Evolutionary conservation across 2,888 invertebrate genomes (phyloP).

Genomic region (Allacma fusca): DNA sequence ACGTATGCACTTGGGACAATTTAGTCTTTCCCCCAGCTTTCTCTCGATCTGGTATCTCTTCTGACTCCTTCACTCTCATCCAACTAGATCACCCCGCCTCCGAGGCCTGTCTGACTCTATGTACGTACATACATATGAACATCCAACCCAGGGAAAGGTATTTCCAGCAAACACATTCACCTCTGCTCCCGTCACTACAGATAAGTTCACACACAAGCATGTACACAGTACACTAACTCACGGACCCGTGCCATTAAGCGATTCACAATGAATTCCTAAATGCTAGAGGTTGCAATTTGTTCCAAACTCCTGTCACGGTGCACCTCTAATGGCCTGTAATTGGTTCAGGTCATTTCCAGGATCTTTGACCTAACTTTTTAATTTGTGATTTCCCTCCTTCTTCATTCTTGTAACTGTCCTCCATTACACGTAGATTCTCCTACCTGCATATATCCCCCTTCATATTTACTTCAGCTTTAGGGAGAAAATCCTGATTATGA

Average conservation of each 20-base stretch:
- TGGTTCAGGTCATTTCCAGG: conserved; percentile 18
- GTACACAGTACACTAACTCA: background rate
- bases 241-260: background rate
- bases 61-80: background rate
- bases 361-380: too few species aligned
- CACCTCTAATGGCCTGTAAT: conserved; percentile 26
- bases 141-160: too few species aligned
- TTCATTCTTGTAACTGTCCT: too few species aligned
- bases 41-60: background rate
- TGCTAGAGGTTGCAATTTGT: conserved; percentile 18
- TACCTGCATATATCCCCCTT: too few species aligned
- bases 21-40: background rate
- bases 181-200: too few species aligned
- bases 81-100: background rate
- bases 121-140: too few species aligned
- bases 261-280: background rate
- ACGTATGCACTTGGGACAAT: background rate
- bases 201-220: background rate
- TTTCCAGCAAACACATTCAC: too few species aligned
- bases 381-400: too few species aligned
- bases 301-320: background rate
- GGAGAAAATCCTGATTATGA: too few species aligned
- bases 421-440: too few species aligned
- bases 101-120: too few species aligned
- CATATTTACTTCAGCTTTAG: too few species aligned